Conservation (phyloP, 1,140 invertebrate genomes). For the Hyphantria cunea region DNA sequence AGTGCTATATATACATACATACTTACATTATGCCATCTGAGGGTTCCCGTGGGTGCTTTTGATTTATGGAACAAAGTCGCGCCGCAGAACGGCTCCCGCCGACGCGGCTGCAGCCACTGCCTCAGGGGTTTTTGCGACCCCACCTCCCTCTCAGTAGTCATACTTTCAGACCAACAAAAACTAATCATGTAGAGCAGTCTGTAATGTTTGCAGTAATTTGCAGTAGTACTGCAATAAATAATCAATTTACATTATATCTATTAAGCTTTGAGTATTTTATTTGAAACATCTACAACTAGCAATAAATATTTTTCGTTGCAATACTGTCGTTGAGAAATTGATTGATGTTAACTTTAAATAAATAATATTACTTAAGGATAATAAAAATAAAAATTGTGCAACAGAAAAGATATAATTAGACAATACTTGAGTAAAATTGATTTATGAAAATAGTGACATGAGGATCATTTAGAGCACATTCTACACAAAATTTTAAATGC, state of each 20-base stretch:
- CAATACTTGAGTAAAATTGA: too few species aligned
- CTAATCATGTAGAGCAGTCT: slow-evolving; percentile 52
- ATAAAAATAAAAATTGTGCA: too few species aligned
- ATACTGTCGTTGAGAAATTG: background rate
- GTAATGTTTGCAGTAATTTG: slow-evolving; percentile 19
- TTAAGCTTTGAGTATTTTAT: too few species aligned
- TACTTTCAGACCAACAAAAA: slow-evolving; percentile 51
- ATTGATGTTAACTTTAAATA: too few species aligned
- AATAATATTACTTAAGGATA: too few species aligned
- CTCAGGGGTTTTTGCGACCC: slow-evolving; percentile 66
- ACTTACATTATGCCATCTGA: slow-evolving; percentile 49
- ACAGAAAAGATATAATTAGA: too few species aligned
- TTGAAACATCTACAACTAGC: too few species aligned
- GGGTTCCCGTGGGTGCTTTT: slow-evolving; percentile 54
- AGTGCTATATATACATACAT: slow-evolving; percentile 50
- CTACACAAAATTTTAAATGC: too few species aligned
- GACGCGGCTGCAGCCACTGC: slow-evolving; percentile 47
- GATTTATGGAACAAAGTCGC: slow-evolving; percentile 74
- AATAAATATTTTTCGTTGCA: background rate
- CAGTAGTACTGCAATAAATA: background rate
- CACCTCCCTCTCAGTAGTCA: slow-evolving; percentile 45
- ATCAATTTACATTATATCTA: too few species aligned
- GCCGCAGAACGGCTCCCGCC: slow-evolving; percentile 44
- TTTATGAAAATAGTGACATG: too few species aligned
- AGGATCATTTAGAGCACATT: too few species aligned